Percentiles rank a stretch among this genome's conserved stretches.
These are phyloP conservation scores for Halcyon senegalensis DNA, from an alignment of 2,113 vertebrate genomes.

Conservation along the genomic window DNA sequence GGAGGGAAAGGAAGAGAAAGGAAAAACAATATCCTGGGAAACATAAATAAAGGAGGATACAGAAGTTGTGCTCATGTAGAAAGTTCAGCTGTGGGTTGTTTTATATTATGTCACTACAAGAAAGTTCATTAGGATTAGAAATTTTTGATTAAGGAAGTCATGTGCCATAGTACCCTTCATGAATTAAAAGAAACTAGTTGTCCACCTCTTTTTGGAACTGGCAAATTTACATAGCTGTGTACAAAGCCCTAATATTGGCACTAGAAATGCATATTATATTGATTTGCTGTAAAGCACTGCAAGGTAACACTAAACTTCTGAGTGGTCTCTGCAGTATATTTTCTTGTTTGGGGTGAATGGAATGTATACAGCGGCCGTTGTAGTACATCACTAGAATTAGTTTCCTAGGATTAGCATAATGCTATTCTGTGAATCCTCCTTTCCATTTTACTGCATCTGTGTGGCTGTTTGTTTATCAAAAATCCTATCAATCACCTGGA, in stretches of 20 bases:
- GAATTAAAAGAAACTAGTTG: neutral
- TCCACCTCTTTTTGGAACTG: neutral
- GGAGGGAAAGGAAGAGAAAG: neutral
- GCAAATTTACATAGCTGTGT: neutral
- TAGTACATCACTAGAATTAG: conserved; percentile 78
- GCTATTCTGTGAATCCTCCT: conserved; percentile 72
- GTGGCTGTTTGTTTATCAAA: conserved; percentile 77
- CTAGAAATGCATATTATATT: neutral
- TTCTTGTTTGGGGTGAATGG: conserved; percentile 67
- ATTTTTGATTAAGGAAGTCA: neutral
- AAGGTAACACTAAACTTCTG: conserved; percentile 63
- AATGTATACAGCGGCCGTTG: conserved; percentile 27
- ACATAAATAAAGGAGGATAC: neutral
- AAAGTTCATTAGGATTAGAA: neutral
- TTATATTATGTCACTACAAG: neutral
- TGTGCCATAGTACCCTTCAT: fast-evolving
- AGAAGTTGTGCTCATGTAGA: neutral
- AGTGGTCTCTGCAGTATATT: conserved; percentile 71
- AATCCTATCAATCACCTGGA: conserved; percentile 73
- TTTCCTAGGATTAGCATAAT: conserved; percentile 81
- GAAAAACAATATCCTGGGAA: neutral
- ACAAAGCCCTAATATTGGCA: neutral
- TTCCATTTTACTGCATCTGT: conserved; percentile 72
- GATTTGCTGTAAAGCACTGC: conserved; percentile 42
- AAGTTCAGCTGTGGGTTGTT: neutral